Evolutionary conservation across 2,113 vertebrate genomes (phyloP), one percentile per base, ranked within the genome.

Genomic region (Psilopogon haemacephalus): DNA sequence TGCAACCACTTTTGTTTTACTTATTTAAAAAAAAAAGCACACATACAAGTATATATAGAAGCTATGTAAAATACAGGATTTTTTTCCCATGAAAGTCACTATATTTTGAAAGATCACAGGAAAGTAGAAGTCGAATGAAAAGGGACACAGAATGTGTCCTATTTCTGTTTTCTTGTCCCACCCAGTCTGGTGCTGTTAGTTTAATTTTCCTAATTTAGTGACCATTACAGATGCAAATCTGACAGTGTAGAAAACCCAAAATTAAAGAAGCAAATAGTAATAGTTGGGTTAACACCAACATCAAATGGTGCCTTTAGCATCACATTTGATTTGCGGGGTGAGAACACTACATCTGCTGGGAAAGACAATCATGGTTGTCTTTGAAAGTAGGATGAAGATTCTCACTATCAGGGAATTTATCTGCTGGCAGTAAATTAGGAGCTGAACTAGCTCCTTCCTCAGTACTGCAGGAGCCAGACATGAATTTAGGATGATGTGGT

Each of bases 241-340:
- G 59, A 73, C 44, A 56, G 15, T 6, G 14, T 50, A 65, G 19
- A 89, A 94, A 92, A 92, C 67, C 26, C 37, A 76, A 83, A 90
- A 82, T 89, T 83, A 92, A 92, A 38, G 44, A 94, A 86, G 73
- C 73, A 92, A 78, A 82, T 40, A 72, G 48, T 86, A 95, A 87
- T 79, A 44, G 12, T 10, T 84, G 54, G 38, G 81, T 82, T 92
- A 74, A 9, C 89, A 89, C n/a, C 8, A 62, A 83, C 78, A 92
- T 85, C 91, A 95, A 65, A 94, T 26, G 50, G 21, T 35, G 27
- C 40, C 59, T 87, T 92, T 62, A 89, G 35, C n/a, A 89, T 83
- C 75, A 70, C 64, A 90, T 89, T 89, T 87, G 67, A 70, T 84
- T 62, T 87, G 24, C 2, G 1, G 54, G 65, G 77, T 35, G 30